phyloP scores from a whole-genome alignment of 2,797 vertebrate species.

The Artibeus lituratus region DNA sequence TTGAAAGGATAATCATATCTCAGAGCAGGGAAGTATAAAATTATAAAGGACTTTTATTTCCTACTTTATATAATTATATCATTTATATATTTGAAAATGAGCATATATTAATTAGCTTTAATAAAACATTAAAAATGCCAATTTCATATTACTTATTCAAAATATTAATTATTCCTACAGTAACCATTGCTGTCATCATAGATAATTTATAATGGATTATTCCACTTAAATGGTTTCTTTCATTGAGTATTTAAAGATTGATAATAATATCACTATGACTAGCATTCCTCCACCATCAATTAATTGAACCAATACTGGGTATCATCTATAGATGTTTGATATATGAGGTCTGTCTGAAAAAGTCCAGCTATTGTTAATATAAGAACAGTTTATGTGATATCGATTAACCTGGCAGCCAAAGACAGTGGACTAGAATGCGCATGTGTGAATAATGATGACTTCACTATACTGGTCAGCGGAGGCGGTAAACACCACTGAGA shows the following conservation, averaged over 20 bases:
- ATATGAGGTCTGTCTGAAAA: not conserved
- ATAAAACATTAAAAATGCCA: not conserved
- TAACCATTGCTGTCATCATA: not conserved
- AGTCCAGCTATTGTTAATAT: not conserved
- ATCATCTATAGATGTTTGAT: not conserved
- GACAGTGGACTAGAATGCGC: not conserved
- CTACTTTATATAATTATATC: not conserved
- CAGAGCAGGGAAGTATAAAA: not conserved
- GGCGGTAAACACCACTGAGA: not conserved
- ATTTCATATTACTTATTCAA: not conserved
- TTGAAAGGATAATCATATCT: conserved; percentile 9
- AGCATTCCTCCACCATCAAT: not conserved
- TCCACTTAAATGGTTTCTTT: not conserved
- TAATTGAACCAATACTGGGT: not conserved
- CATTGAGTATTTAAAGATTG: not conserved
- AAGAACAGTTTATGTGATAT: not conserved
- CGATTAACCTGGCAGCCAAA: not conserved
- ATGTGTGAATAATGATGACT: not conserved
- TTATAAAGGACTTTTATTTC: not conserved
- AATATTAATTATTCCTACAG: not conserved
- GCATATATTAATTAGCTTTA: not conserved
- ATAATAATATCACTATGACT: not conserved
- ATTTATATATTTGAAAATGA: not conserved
- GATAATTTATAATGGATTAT: not conserved
- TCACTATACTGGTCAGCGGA: not conserved